A percentile compares a stretch with the other conserved stretches of the same genome.
phyloP scores from a whole-genome alignment of 2,113 vertebrate species.

The Scomber scombrus region DNA sequence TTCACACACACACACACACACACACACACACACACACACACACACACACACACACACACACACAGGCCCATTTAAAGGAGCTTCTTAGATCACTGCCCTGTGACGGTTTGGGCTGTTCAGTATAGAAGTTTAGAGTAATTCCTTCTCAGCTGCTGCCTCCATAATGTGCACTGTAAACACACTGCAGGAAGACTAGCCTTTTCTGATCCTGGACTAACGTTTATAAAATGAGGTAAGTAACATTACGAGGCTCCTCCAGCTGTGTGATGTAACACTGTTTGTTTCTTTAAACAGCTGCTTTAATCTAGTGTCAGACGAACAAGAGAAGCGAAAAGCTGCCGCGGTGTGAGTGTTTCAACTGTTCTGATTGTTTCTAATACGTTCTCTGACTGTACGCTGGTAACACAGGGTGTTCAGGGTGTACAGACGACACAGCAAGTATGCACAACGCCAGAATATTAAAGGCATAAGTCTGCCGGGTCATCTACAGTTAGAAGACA shows the following conservation, averaged over 20 bases:
- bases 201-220: neutral
- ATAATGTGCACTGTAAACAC: slow-evolving; percentile 57
- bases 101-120: slow-evolving; percentile 88
- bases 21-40: slow-evolving; percentile 29
- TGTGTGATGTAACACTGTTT: neutral
- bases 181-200: neutral
- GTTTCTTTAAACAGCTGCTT: neutral
- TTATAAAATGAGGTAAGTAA: neutral
- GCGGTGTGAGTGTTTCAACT: neutral
- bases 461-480: neutral
- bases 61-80: slow-evolving; percentile 41
- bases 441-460: neutral
- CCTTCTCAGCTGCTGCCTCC: slow-evolving; percentile 90
- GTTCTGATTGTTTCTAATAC: neutral
- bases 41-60: slow-evolving; percentile 30
- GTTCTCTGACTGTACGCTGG: neutral
- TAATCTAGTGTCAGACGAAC: neutral
- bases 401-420: slow-evolving; percentile 4
- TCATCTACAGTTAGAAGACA: too few relatives aligned
- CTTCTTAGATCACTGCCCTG: slow-evolving; percentile 91
- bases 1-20: slow-evolving; percentile 1
- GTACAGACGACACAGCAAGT: neutral
- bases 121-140: slow-evolving; percentile 88
- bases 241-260: slow-evolving; percentile 3
- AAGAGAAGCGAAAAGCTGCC: neutral